Percentiles rank a stretch among this genome's conserved stretches.
phyloP scores from a whole-genome alignment of 2,888 invertebrate species.

The Dicyrtomina minuta region DNA sequence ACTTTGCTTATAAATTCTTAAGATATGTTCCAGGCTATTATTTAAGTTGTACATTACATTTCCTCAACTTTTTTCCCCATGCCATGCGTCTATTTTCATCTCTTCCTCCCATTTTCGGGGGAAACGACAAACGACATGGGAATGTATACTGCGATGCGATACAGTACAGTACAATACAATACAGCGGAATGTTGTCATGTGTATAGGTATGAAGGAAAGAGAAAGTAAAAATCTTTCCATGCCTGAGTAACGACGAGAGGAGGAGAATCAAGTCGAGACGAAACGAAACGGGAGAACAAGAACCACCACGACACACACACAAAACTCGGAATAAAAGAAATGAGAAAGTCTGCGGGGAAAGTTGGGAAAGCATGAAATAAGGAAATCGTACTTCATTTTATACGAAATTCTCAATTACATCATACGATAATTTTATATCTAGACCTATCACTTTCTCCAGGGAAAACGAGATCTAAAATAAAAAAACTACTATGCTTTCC shows the following conservation, averaged over 20 bases:
- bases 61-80: slow-evolving; percentile 22
- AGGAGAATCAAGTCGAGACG: background rate
- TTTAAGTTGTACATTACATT: slow-evolving; percentile 28
- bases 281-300: too few relatives aligned
- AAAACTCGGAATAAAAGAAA: slow-evolving; percentile 2
- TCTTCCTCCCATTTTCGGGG: too few relatives aligned
- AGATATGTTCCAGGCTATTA: slow-evolving; percentile 25
- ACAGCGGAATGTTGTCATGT: too few relatives aligned
- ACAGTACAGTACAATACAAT: too few relatives aligned
- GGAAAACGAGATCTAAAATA: too few relatives aligned
- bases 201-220: background rate
- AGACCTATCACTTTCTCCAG: too few relatives aligned
- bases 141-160: too few relatives aligned
- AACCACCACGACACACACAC: too few relatives aligned
- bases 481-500: too few relatives aligned
- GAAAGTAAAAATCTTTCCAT: background rate
- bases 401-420: too few relatives aligned
- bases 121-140: too few relatives aligned
- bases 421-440: too few relatives aligned
- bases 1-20: slow-evolving; percentile 21
- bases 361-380: slow-evolving; percentile 31
- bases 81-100: background rate
- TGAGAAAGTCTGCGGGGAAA: slow-evolving; percentile 22
- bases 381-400: slow-evolving; percentile 28
- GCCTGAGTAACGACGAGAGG: slow-evolving; percentile 10